Conservation (phyloP, 2,113 vertebrate species). For the Hypomesus transpacificus region DNA sequence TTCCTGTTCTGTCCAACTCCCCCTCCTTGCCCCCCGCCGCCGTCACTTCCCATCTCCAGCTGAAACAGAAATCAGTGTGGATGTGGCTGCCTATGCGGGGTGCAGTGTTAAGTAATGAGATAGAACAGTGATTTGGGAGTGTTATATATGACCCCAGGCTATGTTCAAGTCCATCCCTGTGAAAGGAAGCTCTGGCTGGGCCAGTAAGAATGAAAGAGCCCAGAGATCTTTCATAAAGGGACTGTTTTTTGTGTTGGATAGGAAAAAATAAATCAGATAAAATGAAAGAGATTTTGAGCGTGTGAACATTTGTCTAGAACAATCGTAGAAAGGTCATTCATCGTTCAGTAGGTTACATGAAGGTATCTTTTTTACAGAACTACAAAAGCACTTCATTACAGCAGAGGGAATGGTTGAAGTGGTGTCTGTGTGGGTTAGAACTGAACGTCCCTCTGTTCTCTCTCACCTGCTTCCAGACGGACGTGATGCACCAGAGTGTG, state of each 20-base stretch:
- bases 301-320: too few relatives aligned
- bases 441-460: neutral
- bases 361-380: too few relatives aligned
- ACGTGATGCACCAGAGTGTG: conserved; percentile 80
- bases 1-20: neutral
- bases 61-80: neutral
- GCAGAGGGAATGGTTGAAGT: too few relatives aligned
- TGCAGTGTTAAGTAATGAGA: neutral
- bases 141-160: neutral
- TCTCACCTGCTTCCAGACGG: conserved; percentile 63
- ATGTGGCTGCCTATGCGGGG: neutral
- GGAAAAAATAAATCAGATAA: too few relatives aligned
- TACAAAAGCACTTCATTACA: too few relatives aligned
- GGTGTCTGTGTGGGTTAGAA: neutral
- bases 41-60: neutral
- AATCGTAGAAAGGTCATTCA: too few relatives aligned
- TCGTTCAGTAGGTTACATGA: too few relatives aligned
- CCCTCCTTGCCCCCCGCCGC: too few relatives aligned
- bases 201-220: neutral
- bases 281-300: too few relatives aligned
- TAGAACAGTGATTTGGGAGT: neutral
- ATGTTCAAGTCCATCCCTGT: neutral
- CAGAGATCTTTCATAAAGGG: neutral
- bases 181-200: neutral
- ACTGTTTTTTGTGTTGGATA: too few relatives aligned